Conservation (phyloP, 2,888 invertebrate genomes). For the Coenonympha arcania region DNA sequence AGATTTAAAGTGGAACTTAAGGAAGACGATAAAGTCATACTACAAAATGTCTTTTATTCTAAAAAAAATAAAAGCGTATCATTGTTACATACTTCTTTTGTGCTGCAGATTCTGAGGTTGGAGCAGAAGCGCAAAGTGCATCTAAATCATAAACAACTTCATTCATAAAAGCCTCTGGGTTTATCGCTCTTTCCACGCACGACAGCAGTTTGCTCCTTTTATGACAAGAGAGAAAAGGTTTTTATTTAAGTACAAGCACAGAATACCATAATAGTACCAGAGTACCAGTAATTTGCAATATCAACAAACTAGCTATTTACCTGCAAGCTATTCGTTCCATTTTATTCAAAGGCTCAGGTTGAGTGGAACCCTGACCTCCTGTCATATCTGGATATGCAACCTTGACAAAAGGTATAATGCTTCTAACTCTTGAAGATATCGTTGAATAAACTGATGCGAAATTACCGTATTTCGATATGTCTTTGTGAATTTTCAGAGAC, state of each 20-base stretch:
- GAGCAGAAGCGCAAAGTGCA: slow-evolving; percentile 37
- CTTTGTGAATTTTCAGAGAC: slow-evolving; percentile 64
- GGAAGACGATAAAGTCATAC: no score
- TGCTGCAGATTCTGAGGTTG: slow-evolving; percentile 35
- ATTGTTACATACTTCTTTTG: slow-evolving; percentile 49
- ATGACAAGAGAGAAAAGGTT: no score
- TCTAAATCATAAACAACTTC: slow-evolving; percentile 83
- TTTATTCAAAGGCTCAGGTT: slow-evolving; percentile 76
- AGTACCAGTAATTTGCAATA: no score
- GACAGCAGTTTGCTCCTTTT: slow-evolving; percentile 76
- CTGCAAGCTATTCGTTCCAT: slow-evolving; percentile 67
- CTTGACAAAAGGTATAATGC: slow-evolving; percentile 81
- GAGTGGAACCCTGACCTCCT: slow-evolving; percentile 70
- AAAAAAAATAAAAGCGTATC: no score
- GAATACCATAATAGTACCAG: no score
- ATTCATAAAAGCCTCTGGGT: slow-evolving; percentile 73
- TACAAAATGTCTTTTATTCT: no score
- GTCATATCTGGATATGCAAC: slow-evolving; percentile 83
- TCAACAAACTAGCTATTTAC: no score
- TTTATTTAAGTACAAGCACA: no score
- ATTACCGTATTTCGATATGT: slow-evolving; percentile 53
- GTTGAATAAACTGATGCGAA: slow-evolving; percentile 66
- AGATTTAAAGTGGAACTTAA: no score
- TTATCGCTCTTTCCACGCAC: slow-evolving; percentile 79
- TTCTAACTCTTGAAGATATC: slow-evolving; percentile 73